Evolutionary conservation across 2,113 vertebrate species (phyloP), one percentile per base, ranked within the genome.

Genomic region (Proteles cristata): DNA sequence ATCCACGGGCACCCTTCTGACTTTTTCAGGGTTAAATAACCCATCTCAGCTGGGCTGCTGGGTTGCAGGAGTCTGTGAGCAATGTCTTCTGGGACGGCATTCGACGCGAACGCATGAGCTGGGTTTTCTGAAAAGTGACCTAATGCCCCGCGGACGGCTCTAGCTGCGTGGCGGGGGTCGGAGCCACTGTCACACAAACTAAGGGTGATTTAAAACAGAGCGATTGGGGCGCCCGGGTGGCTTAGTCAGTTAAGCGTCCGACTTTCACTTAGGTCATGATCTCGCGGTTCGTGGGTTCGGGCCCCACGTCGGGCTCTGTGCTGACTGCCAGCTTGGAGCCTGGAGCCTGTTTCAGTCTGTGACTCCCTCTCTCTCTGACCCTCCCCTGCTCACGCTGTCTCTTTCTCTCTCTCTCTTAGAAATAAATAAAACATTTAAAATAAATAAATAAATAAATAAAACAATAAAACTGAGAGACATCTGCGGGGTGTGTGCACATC

Each of bases 401-500:
- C 39, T 39, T 3, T 39, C 39, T 39, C 39, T 39, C 39, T 39
- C 39, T 39, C 39, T 39, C 39, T 4, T 39, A 39, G 39, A 39
- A 39, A 39, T 39, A 39, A 39, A 3, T 39, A 39, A 39, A 39
- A 39, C 39, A 39, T 39, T 39, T 39, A 39, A 39, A 39, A 39
- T 39, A 39, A 39, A 39, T 39, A 39, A 39, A 39, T 39, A 39
- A 39, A 39, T 39, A 39, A 39, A 39, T 39, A 39, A 39, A 39
- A 39, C 39, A 39, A 39, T 39, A 39, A 39, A 39, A 39, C 39
- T 39, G 39, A 39, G 39, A 39, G 39, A 39, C 39, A 39, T 1
- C 0, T 0, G 83, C 7, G 6, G 16, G 1, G 2, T 0, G 0
- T 2, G 68, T 1, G 21, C 8, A 0, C 10, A 5, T 58, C 21